A percentile compares a stretch with the other conserved stretches of the same genome.
Evolutionary conservation across 2,113 vertebrate species (phyloP).

Genomic region (Mus musculus): GRCm39 chr5:12497001-12497500

Average conservation of each 20-base stretch:
- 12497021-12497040: not conserved
- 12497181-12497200: not conserved
- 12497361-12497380: not conserved
- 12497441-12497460: not conserved
- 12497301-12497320: conserved; percentile 47
- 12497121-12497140: not conserved
- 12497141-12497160: not conserved
- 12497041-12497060: not conserved
- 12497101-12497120: not conserved
- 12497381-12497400: not conserved
- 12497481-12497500: not conserved
- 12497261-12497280: not conserved
- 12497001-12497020: not conserved
- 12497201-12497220: not conserved
- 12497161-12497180: not conserved
- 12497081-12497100: not conserved
- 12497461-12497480: not conserved
- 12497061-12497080: not conserved
- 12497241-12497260: not conserved
- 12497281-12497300: not conserved
- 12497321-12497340: not conserved
- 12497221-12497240: not conserved
- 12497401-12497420: not conserved
- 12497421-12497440: not conserved
- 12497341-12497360: not conserved